Evolutionary conservation across 1,140 invertebrate species (phyloP).

Genomic region (Drosophila melanica): DNA sequence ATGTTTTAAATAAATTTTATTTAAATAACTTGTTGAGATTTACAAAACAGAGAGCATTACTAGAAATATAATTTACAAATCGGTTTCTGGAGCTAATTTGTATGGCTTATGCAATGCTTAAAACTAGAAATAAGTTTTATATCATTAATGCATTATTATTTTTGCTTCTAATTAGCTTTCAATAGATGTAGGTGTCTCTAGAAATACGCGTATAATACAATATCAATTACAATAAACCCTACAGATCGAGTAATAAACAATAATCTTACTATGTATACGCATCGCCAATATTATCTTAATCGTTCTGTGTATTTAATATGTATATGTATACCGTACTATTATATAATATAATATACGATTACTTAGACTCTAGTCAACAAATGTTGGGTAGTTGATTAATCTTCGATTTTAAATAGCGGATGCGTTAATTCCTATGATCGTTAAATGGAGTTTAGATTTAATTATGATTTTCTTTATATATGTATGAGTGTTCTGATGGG

Average conservation of each 20-base stretch:
- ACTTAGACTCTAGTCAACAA: constrained; percentile 76
- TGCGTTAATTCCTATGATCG: constrained; percentile 9
- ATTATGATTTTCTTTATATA: constrained; percentile 28
- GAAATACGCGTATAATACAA: constrained; percentile 62
- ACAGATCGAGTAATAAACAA: constrained; percentile 78
- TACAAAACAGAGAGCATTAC: constrained; percentile 79
- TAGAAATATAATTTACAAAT: constrained; percentile 78
- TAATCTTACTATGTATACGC: constrained; percentile 61
- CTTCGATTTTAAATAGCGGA: constrained; percentile 58
- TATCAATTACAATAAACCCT: constrained; percentile 69
- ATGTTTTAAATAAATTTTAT: constrained; percentile 82
- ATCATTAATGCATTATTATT: constrained; percentile 38
- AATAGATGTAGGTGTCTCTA: constrained; percentile 36
- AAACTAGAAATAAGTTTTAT: constrained; percentile 32
- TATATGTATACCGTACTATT: constrained; percentile 20
- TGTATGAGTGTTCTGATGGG: constrained; percentile 39
- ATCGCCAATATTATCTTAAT: constrained; percentile 41
- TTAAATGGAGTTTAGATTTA: constrained; percentile 15
- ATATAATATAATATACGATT: constrained; percentile 45
- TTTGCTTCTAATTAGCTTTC: constrained; percentile 41
- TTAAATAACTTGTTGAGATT: constrained; percentile 81
- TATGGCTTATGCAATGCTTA: constrained; percentile 59
- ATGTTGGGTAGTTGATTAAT: constrained; percentile 63
- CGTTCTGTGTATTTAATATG: background rate
- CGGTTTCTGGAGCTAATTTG: constrained; percentile 61